Percentiles rank a stretch among this genome's conserved stretches.
Conservation (phyloP, 2,797 vertebrate genomes). For the Phoxinus dragarum region DNA sequence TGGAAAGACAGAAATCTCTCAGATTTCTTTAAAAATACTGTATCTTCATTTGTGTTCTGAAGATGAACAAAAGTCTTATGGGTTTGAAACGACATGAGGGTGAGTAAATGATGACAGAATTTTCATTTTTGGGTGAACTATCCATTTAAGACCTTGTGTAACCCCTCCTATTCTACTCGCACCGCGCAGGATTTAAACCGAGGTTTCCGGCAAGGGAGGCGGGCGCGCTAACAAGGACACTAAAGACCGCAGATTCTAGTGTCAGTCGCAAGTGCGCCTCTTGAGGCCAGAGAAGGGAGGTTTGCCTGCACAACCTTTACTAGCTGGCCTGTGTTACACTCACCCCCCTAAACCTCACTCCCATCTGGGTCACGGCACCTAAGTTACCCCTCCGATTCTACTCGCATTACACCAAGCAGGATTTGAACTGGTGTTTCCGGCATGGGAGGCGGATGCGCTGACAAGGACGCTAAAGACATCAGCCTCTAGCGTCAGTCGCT, state of each 20-base stretch:
- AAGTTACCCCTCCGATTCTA: too few relatives aligned
- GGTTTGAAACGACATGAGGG: background rate
- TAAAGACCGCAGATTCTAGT: background rate
- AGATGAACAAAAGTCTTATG: background rate
- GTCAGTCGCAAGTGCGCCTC: background rate
- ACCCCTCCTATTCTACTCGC: background rate
- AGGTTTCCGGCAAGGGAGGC: background rate
- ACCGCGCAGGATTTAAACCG: rapidly evolving
- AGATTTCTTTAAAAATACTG: background rate
- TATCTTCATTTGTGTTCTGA: background rate
- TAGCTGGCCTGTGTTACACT: background rate
- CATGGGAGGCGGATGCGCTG: too few relatives aligned
- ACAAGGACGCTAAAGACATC: too few relatives aligned
- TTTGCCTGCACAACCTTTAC: background rate
- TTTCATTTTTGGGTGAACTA: background rate
- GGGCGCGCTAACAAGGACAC: background rate
- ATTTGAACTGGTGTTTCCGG: too few relatives aligned
- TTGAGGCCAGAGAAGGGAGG: background rate
- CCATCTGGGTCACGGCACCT: too few relatives aligned
- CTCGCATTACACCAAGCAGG: too few relatives aligned
- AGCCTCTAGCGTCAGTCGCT: too few relatives aligned
- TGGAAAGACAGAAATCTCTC: background rate
- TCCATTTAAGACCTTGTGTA: background rate
- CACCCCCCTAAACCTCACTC: too few relatives aligned
- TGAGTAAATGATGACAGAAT: background rate